phyloP scores from a whole-genome alignment of 2,113 vertebrate species.

The Columbina picui region DNA sequence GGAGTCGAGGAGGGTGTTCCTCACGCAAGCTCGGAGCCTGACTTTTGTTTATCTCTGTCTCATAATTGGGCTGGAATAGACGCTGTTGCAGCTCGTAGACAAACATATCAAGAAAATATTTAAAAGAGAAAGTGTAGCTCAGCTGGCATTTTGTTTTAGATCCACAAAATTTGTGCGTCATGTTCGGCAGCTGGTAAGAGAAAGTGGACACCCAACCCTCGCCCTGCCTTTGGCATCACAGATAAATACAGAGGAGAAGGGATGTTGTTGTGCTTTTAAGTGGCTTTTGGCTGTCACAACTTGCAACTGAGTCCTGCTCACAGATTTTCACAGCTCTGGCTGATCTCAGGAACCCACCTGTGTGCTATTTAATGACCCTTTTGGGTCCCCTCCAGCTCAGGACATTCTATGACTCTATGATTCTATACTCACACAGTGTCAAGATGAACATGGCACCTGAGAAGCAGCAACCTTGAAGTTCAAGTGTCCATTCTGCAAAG shows the following conservation, averaged over 20 bases:
- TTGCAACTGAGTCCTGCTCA: background rate
- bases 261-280: background rate
- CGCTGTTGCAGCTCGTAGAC: background rate
- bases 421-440: background rate
- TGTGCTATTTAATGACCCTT: background rate
- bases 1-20: background rate
- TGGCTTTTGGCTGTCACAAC: background rate
- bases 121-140: background rate
- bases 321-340: background rate
- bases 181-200: rapidly evolving
- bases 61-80: background rate
- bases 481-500: background rate
- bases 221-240: rapidly evolving
- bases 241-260: background rate
- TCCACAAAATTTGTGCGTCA: background rate
- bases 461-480: background rate
- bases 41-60: background rate
- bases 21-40: background rate
- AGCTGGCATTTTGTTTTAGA: background rate
- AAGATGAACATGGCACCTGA: background rate
- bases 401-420: too few relatives aligned
- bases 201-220: background rate
- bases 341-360: background rate
- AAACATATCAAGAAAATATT: background rate
- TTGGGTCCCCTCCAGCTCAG: too few relatives aligned